Base-by-base conservation (phyloP, 2,113 vertebrate species). In the Prunella fulvescens region DNA sequence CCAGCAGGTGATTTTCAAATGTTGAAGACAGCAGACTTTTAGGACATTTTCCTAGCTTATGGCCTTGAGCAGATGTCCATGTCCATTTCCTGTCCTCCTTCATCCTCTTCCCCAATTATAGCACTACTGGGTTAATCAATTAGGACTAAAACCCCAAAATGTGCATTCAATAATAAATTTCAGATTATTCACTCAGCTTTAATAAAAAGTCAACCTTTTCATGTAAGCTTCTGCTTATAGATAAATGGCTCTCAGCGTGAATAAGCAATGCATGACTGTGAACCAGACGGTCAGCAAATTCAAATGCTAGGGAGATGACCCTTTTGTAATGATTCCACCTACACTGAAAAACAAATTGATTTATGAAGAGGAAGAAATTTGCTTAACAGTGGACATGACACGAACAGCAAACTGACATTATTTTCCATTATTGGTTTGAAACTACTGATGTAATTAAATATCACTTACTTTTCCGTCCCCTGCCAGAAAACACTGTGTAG, bases 391-490 rank as follows among this genome's bases (percentile, higher is more conserved):
- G 33, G 65, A 87, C 62, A 81, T 51, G 45, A 11, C 56, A 57
- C 0, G 0, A 66, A 71, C 72, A 74, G n/a, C 65, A 87, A 87
- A 93, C 37, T 28, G 62, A 7, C 5, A 11, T 53, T 92, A 62
- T 79, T 57, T 83, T 69, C 47, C n/a, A 65, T 82, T 94, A 54
- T 61, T 64, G 3, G 1, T 87, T 83, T 84, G 54, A 92, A 95
- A 91, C 45, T 81, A 82, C 62, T 29, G 58, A 72, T 85, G 42
- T 35, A 93, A 92, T 91, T 92, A 92, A 89, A 71, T 92, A 72
- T 83, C 33, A 58, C 85, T 87, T 33, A 56, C 50, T 84, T 89
- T 82, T 18, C n/a, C 29, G 16, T 90, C 44, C 45, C 15, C 45
- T 92, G 45, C 17, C 78, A 93, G 85, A 91, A 86, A 93, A 33